Evolutionary conservation across 2,113 vertebrate genomes (phyloP).

Genomic region (Herpailurus yagouaroundi): DNA sequence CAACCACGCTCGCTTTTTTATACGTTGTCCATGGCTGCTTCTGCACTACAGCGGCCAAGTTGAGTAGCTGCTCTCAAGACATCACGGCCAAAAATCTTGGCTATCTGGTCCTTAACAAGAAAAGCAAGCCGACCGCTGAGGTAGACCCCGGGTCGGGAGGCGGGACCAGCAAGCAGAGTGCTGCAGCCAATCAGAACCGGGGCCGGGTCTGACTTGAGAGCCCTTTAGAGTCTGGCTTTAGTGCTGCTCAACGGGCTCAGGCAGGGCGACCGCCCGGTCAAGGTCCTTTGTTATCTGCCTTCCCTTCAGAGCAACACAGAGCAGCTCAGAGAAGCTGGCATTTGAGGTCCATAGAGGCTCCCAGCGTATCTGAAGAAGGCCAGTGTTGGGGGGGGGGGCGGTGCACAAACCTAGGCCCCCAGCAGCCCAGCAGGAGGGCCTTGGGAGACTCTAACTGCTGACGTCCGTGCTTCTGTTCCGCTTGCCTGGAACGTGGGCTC

Average conservation of each 20-base stretch:
- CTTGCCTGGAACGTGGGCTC: constrained; percentile 32
- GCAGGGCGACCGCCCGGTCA: fast-evolving
- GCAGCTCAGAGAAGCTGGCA: background rate
- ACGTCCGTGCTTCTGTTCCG: background rate
- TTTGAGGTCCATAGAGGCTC: background rate
- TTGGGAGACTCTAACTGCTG: constrained; percentile 52
- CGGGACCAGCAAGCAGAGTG: fast-evolving
- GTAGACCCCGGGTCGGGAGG: background rate
- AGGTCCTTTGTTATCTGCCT: fast-evolving
- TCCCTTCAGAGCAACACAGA: background rate
- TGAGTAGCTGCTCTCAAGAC: fast-evolving
- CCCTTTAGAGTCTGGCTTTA: background rate
- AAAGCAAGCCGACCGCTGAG: fast-evolving
- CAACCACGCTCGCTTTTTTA: fast-evolving
- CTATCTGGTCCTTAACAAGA: background rate
- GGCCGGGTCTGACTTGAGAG: background rate
- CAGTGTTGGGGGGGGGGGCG: fast-evolving
- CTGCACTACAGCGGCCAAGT: fast-evolving
- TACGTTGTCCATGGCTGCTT: fast-evolving
- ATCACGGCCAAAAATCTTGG: background rate
- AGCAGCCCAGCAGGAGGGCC: background rate
- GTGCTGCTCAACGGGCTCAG: fast-evolving
- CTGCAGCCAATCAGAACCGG: fast-evolving
- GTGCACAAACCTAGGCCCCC: background rate
- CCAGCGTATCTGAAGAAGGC: background rate